Evolutionary conservation across 2,888 invertebrate genomes (phyloP).

Genomic region (Stegana nigrithorax): DNA sequence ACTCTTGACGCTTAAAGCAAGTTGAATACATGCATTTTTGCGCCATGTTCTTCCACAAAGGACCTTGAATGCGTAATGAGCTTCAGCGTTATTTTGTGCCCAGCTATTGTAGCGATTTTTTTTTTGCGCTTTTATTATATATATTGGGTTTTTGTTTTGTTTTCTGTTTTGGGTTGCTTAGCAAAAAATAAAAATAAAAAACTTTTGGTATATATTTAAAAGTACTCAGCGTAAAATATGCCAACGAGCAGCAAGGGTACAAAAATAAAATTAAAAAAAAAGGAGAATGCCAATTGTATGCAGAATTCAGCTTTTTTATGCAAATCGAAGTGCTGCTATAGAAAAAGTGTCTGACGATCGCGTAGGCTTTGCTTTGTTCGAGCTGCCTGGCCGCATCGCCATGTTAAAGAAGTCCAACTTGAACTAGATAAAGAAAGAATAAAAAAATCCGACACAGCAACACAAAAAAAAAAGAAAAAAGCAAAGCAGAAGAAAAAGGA

Average conservation of each 20-base stretch:
- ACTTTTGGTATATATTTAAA: not conserved
- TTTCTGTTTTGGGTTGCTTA: conserved; percentile 5
- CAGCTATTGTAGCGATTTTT: not conserved
- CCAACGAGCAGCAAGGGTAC: too few species aligned
- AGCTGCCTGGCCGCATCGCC: too few species aligned
- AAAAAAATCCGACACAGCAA: not conserved
- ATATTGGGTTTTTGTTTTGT: not conserved
- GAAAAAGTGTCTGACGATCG: not conserved
- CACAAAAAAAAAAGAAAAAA: not conserved
- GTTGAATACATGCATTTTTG: conserved; percentile 9
- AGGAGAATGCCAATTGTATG: conserved; percentile 35
- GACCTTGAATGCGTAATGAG: conserved; percentile 67
- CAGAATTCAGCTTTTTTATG: conserved; percentile 33
- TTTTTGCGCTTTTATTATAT: not conserved
- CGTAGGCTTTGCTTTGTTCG: not conserved
- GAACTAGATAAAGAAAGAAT: not conserved
- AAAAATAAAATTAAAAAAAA: conserved; percentile 35
- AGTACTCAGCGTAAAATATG: not conserved
- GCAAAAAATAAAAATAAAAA: conserved; percentile 1
- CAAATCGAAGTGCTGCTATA: conserved; percentile 26
- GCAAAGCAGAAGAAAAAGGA: not conserved
- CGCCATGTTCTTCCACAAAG: conserved; percentile 41
- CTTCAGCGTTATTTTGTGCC: conserved; percentile 17
- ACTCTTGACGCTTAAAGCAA: not conserved
- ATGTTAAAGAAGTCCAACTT: too few species aligned